A percentile compares a stretch with the other conserved stretches of the same genome.
phyloP scores from a whole-genome alignment of 1,140 invertebrate species.

The Linepithema humile region DNA sequence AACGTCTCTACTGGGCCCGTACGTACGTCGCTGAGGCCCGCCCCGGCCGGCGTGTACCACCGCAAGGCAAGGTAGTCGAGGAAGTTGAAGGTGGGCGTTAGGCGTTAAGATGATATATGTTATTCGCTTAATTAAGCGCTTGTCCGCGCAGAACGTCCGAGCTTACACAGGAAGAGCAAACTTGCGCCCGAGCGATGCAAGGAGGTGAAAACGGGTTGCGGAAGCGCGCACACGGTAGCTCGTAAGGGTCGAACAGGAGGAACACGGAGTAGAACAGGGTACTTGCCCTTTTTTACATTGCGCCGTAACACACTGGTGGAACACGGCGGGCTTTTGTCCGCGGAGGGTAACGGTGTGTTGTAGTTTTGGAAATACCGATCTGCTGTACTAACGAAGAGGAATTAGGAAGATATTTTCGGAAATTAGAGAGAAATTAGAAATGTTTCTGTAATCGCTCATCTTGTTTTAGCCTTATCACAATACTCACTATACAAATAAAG shows the following conservation, averaged over 20 bases:
- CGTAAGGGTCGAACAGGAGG: conserved; percentile 17
- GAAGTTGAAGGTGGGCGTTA: conserved; percentile 74
- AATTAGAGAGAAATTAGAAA: not conserved
- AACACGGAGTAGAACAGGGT: conserved; percentile 33
- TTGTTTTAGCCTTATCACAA: too few species aligned
- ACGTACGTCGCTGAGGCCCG: conserved; percentile 1
- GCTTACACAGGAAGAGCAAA: conserved; percentile 68
- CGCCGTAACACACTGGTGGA: conserved; percentile 5
- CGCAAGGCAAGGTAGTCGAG: conserved; percentile 35
- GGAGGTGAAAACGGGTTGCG: conserved; percentile 41
- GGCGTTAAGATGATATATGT: conserved; percentile 80
- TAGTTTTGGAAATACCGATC: not conserved
- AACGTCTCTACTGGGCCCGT: conserved; percentile 48
- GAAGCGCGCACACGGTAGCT: conserved; percentile 38
- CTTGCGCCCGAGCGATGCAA: conserved; percentile 58
- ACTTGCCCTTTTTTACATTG: conserved; percentile 12
- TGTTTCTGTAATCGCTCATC: not conserved
- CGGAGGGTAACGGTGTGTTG: conserved; percentile 9
- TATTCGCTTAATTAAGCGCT: conserved; percentile 83
- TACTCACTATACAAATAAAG: not conserved
- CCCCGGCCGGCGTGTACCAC: conserved; percentile 8
- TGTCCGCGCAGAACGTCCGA: conserved; percentile 72
- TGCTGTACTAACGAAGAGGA: not conserved
- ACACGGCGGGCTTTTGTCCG: conserved; percentile 5
- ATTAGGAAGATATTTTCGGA: too few species aligned